Evolutionary conservation across 2,888 invertebrate genomes (phyloP), one percentile per base, ranked within the genome.

Genomic region (Drosophila rellima): DNA sequence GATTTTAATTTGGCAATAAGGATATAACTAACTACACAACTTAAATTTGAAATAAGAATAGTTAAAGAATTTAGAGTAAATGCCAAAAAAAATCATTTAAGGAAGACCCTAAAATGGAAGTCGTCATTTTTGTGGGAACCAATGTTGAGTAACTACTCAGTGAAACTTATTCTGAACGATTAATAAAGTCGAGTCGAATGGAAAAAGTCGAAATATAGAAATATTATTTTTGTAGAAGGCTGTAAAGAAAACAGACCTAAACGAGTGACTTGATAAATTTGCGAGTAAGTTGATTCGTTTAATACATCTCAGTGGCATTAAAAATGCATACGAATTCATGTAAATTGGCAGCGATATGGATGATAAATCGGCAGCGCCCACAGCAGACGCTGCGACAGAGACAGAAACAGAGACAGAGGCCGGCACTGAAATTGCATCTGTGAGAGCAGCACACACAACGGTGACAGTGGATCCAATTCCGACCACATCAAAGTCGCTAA

Each of bases 311-410:
- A 57, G 47, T 50, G 40, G 50, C 52, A 17, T 18, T 20, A 17
- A 31, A 56, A 52, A 33, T 45, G 35, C 20, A 44, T 42, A 47
- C 18, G 61, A 48, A 56, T 31, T 47, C 37, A 35, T 65, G 37
- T 50, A 48, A 37, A 68, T 47, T 81, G 66, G 40, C 56, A 82
- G 76, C 70, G 62, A 55, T 45, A 83, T 83, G 83, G 84, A 87
- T 66, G 82, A 84, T 61, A 75, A 87, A 65, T 54, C 66, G 35
- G 68, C 65, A 54, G 67, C 65, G 47, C 70, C 70, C 45, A 65
- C 82, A 29, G 65, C 72, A 45, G 79, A 75, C 50, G 74, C 73
- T 55, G 61, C 63, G 15, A 71, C 68, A 10, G 74, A 57, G 29
- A 50, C 47, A n/a, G 64, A 56, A 11, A 52, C 17, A 33, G 45